phyloP scores from a whole-genome alignment of 1,140 invertebrate species.

The Diorhabda carinulata region DNA sequence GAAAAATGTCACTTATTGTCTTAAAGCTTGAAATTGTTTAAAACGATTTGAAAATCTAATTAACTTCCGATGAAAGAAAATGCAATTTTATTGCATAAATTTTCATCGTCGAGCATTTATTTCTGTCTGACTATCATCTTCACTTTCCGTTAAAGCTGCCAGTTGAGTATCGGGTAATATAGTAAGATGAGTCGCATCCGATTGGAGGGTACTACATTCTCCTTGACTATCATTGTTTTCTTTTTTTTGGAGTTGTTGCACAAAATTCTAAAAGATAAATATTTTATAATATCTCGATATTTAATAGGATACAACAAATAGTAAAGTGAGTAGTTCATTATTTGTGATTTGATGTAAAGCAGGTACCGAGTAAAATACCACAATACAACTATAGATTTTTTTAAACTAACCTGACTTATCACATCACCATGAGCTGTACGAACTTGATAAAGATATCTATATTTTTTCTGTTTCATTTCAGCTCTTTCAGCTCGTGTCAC shows the following conservation, averaged over 20 bases:
- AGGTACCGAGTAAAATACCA: too few species aligned
- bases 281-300: too few species aligned
- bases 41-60: constrained; percentile 7
- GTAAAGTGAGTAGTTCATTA: too few species aligned
- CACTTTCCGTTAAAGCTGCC: constrained; percentile 49
- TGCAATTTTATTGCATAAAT: neutral
- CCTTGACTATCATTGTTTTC: constrained; percentile 51
- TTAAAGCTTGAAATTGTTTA: constrained; percentile 16
- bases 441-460: constrained; percentile 85
- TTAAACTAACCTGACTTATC: constrained; percentile 69
- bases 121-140: constrained; percentile 47
- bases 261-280: constrained; percentile 62
- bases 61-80: neutral
- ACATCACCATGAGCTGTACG: constrained; percentile 83
- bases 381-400: neutral
- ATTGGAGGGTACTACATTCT: constrained; percentile 71
- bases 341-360: too few species aligned
- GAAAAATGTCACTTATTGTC: constrained; percentile 14
- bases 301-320: too few species aligned
- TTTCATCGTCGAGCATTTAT: constrained; percentile 30
- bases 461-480: constrained; percentile 76
- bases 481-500: constrained; percentile 67
- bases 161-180: constrained; percentile 55
- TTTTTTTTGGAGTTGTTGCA: constrained; percentile 73
- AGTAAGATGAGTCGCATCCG: constrained; percentile 68